Base-by-base conservation (phyloP, 2,113 vertebrate genomes). In the Aphyosemion australe region DNA sequence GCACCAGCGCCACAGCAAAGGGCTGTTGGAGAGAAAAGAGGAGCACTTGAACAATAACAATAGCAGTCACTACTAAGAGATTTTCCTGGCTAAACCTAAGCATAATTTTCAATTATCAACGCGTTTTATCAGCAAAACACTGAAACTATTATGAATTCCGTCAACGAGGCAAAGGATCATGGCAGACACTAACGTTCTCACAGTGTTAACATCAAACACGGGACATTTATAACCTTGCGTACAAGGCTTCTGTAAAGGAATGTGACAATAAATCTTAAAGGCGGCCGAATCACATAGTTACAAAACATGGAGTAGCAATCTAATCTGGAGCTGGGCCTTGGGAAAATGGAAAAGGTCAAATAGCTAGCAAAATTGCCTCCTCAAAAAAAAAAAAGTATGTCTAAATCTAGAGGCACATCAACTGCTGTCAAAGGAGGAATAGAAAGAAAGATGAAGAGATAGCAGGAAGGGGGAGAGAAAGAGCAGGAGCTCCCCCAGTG, bases 321-420 rank as follows among this genome's bases (percentile, higher is more conserved):
- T 90, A 90, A 92, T 93, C 89, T 85, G 79, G 84, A 85, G 86
- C 72, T 72, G 85, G 89, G 90, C 91, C 90, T 90, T 91, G 89
- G 90, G 90, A 92, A 92, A 91, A 91, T 88, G 86, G 85, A 91
- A 92, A 92, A 92, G 92, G 91, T 92, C 90, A 92, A 92, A 91
- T 82, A 87, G 87, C 88, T 88, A 63, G 82, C 86, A 90, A 89
- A 91, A 89, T 88, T 88, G 92, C 89, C 86, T 90, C 82, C 86
- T 87, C 85, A 84, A 90, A 88, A 69, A 91, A 88, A 31, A n/a
- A 32, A 55, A 55, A 88, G 76, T 84, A 87, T 83, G 85, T 90
- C 89, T 92, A 92, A 92, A 92, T 92, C 90, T 89, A 87, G 83
- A 88, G 79, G 76, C 85, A 83, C 72, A 87, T 90, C 79, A 87